Percentiles rank a stretch among this genome's conserved stretches.
These are phyloP conservation scores for Maconellicoccus hirsutus DNA, from an alignment of 1,140 invertebrate genomes.

Conservation along the genomic window DNA sequence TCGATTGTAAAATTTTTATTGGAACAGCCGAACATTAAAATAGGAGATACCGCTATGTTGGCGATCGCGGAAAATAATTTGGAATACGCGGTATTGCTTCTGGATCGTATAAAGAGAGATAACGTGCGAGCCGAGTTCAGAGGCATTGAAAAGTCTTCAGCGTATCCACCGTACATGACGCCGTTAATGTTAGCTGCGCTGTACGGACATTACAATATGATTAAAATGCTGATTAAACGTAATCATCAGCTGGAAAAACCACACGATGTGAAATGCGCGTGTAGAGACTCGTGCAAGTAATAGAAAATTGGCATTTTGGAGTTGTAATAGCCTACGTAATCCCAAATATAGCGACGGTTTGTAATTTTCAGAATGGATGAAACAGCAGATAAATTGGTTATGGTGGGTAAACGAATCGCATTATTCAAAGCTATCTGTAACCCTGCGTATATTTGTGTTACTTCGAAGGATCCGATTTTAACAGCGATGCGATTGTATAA, in stretches of 20 bases:
- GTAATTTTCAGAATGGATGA: too few species aligned
- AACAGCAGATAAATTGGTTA: background rate
- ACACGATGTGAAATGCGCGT: constrained; percentile 48
- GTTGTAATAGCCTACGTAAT: too few species aligned
- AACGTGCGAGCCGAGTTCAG: constrained; percentile 17
- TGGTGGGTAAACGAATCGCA: constrained; percentile 37
- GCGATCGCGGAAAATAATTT: constrained; percentile 41
- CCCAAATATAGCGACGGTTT: too few species aligned
- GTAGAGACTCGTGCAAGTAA: constrained; percentile 41
- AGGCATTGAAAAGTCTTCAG: constrained; percentile 28
- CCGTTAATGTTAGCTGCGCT: constrained; percentile 59
- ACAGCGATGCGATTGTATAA: constrained; percentile 46
- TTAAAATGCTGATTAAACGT: constrained; percentile 47
- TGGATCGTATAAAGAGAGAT: constrained; percentile 35
- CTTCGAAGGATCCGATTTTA: constrained; percentile 50
- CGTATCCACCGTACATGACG: constrained; percentile 56
- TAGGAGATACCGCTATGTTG: constrained; percentile 42
- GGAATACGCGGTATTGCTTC: constrained; percentile 38
- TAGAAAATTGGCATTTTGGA: constrained; percentile 28
- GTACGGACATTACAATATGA: constrained; percentile 54
- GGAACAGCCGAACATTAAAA: constrained; percentile 38
- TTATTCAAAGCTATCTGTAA: constrained; percentile 48
- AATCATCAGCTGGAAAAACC: constrained; percentile 44
- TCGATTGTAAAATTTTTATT: constrained; percentile 43
- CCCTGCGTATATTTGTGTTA: constrained; percentile 53